Evolutionary conservation across 2,113 vertebrate genomes (phyloP).

Genomic region (Patagioenas fasciata): DNA sequence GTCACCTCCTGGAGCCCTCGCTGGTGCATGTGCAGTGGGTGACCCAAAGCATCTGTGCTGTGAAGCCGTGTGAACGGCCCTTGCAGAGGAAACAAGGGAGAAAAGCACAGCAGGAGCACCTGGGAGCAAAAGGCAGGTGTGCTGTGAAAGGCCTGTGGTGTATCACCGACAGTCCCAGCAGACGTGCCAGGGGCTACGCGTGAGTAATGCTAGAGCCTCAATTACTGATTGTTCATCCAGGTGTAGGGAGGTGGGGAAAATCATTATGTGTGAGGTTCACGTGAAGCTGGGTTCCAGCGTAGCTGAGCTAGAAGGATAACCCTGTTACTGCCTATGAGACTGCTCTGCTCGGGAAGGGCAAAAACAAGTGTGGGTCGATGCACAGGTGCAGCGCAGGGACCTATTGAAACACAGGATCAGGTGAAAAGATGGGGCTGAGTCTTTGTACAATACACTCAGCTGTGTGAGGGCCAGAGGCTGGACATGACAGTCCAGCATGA

Average conservation of each 20-base stretch:
- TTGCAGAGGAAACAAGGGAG: not conserved
- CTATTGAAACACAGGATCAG: not conserved
- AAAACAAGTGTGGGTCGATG: not conserved
- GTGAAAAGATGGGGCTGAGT: not conserved
- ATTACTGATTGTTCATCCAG: not conserved
- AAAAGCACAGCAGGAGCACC: not conserved
- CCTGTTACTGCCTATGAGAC: not conserved
- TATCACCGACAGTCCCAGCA: not conserved
- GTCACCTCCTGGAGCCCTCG: not conserved
- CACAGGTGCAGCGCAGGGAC: accelerated
- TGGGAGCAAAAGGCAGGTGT: not conserved
- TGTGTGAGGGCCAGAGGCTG: not conserved
- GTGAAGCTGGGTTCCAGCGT: not conserved
- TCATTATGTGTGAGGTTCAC: not conserved
- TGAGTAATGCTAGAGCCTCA: not conserved
- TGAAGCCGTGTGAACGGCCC: not conserved
- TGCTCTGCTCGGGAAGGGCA: not conserved
- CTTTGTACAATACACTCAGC: not conserved
- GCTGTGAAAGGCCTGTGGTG: not conserved
- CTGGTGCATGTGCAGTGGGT: not conserved
- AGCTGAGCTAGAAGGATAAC: not conserved
- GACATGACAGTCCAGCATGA: not conserved
- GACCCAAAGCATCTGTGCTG: not conserved
- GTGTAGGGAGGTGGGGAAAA: not conserved
- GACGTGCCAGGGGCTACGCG: not conserved